Evolutionary conservation across 2,797 vertebrate genomes (phyloP).

Genomic region (Myotis vivesi): DNA sequence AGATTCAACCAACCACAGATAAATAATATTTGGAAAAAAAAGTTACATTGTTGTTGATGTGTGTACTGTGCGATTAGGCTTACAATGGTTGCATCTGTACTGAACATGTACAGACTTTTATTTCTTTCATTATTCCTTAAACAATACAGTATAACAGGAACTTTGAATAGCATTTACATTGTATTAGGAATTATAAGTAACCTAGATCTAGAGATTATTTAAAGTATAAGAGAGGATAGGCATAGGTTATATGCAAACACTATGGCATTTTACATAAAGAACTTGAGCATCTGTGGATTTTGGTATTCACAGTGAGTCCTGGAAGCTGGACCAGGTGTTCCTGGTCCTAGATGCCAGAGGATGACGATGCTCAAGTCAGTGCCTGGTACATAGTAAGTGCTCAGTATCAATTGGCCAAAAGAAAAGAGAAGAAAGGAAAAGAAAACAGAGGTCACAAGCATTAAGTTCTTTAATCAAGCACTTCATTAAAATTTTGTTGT

Average conservation of each 20-base stretch:
- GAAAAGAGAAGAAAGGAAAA: not conserved
- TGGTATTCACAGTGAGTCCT: not conserved
- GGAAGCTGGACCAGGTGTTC: not conserved
- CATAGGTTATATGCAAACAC: not conserved
- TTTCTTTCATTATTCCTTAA: not conserved
- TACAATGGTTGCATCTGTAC: not conserved
- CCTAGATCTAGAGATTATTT: not conserved
- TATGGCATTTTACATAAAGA: not conserved
- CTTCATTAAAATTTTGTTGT: slow-evolving; percentile 29
- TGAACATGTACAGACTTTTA: not conserved
- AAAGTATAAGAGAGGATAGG: not conserved
- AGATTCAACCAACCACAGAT: not conserved
- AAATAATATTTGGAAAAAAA: not conserved
- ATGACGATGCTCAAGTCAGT: not conserved
- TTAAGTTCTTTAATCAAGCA: not conserved
- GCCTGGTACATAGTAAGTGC: not conserved
- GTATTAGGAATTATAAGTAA: not conserved
- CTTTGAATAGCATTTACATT: not conserved
- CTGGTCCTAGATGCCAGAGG: not conserved
- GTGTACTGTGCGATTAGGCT: not conserved
- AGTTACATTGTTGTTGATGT: not conserved
- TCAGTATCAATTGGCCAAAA: not conserved
- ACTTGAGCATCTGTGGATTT: not conserved
- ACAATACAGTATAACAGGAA: not conserved
- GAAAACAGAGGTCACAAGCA: not conserved